Evolutionary conservation across 1,140 invertebrate species (phyloP), one percentile per base, ranked within the genome.

Genomic region (Araneus ventricosus): DNA sequence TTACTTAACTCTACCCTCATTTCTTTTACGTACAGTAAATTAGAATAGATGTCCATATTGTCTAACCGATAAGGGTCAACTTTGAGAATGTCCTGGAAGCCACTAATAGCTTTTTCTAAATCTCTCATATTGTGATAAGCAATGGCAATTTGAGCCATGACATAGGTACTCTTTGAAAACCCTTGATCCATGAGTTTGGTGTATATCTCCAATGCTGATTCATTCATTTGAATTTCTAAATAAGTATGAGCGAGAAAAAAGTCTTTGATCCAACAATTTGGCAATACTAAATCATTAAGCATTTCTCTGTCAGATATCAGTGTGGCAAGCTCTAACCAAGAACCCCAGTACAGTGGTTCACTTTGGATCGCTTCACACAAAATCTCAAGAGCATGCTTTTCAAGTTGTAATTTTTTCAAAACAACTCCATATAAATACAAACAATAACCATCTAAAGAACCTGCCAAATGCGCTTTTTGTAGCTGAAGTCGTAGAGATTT

Each of bases 21-120:
- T 95, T 99, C 98, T 96, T 86, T 90, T 14, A 99, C 98, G 95
- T 99, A 99, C 10, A 99, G 96, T 75, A 99, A 96, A 96, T 99
- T 99, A n/a, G 98, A 99, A 95, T 98, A 99, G 0, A 97, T 98
- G 96, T 99, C 99, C 96, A 99, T 97, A 95, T 99, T 98, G 95
- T 99, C 99, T 41, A 99, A 95, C 88, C 99, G 96, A 95, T 97
- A 99, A 1, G 99, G 99, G 96, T 99, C 99, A 94, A 96, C 96
- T 94, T 97, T 96, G 94, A 98, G 97, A 27, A 99, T 96, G 80
- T 97, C 96, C 95, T 97, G 96, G 95, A 99, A 99, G 87, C 97
- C 96, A 92, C 97, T 96, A 93, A 99, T 97, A 1, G 98, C 98
- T 95, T 97, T 97, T 95, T 99, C 98, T 37, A 99, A 97, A 96